Evolutionary conservation across 2,113 vertebrate species (phyloP).

Genomic region (human): DNA sequence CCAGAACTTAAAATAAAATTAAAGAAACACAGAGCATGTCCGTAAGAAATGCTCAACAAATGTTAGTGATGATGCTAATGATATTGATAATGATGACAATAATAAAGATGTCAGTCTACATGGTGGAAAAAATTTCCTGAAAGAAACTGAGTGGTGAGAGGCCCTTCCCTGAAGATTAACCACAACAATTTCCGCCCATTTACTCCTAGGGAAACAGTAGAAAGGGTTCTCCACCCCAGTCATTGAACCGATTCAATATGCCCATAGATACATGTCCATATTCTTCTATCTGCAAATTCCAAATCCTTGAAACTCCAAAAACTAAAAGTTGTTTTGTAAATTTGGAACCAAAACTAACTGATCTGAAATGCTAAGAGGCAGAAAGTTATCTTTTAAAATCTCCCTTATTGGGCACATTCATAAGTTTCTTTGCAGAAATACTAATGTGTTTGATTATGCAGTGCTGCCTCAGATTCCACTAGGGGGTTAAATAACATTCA

Average conservation of each 20-base stretch:
- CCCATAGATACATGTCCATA: neutral
- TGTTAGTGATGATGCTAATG: neutral
- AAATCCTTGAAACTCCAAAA: too few species aligned
- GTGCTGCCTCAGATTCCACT: neutral
- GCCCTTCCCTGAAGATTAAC: too few species aligned
- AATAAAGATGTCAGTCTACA: neutral
- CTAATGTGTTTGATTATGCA: neutral
- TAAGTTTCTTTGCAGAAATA: neutral
- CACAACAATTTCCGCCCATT: neutral
- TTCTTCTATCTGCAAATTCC: too few species aligned
- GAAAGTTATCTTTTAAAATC: too few species aligned
- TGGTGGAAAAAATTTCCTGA: neutral
- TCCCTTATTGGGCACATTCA: too few species aligned
- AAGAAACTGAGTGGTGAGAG: too few species aligned
- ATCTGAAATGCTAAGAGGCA: too few species aligned
- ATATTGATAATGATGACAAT: too few species aligned
- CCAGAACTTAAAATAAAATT: too few species aligned
- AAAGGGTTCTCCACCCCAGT: too few species aligned
- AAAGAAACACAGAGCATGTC: neutral
- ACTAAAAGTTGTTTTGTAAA: too few species aligned
- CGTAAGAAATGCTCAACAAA: neutral
- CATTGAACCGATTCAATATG: neutral
- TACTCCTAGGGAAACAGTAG: neutral
- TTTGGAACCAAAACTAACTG: too few species aligned
- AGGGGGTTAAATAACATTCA: neutral